A percentile compares a stretch with the other conserved stretches of the same genome.
These are phyloP conservation scores for Dufourea novaeangliae DNA, from an alignment of 1,140 invertebrate genomes.

Conservation along the genomic window DNA sequence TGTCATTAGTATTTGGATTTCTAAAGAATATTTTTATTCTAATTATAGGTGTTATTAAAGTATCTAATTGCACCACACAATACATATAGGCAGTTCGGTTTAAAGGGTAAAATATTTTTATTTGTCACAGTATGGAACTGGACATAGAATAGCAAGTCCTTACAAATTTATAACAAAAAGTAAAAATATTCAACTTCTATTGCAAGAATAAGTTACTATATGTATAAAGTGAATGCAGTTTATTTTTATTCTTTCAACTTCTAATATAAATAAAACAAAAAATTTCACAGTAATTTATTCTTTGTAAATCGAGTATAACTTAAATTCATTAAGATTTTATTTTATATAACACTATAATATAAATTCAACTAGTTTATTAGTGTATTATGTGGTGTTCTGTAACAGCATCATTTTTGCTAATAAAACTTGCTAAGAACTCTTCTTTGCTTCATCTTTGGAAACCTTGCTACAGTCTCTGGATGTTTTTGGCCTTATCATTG, in stretches of 20 bases:
- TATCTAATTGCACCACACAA: no score
- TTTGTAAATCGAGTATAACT: not conserved
- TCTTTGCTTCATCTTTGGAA: conserved; percentile 34
- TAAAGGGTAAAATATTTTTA: no score
- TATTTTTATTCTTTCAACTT: not conserved
- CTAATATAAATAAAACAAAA: not conserved
- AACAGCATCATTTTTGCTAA: conserved; percentile 41
- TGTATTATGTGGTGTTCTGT: conserved; percentile 22
- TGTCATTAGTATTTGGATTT: no score
- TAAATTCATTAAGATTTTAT: conserved; percentile 37
- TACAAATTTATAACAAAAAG: not conserved
- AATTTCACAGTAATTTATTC: not conserved
- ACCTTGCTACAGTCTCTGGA: conserved; percentile 32
- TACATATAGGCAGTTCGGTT: no score
- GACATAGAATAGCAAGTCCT: no score
- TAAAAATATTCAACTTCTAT: not conserved
- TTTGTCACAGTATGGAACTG: no score
- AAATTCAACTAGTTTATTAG: conserved; percentile 40
- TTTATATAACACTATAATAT: conserved; percentile 37
- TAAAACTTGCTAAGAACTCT: conserved; percentile 38
- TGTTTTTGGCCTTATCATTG: conserved; percentile 61
- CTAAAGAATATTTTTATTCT: no score
- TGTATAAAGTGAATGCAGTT: not conserved
- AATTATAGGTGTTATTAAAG: no score
- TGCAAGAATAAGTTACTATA: not conserved